Conservation (phyloP, 1,140 invertebrate species). For the Megathymus violae region DNA sequence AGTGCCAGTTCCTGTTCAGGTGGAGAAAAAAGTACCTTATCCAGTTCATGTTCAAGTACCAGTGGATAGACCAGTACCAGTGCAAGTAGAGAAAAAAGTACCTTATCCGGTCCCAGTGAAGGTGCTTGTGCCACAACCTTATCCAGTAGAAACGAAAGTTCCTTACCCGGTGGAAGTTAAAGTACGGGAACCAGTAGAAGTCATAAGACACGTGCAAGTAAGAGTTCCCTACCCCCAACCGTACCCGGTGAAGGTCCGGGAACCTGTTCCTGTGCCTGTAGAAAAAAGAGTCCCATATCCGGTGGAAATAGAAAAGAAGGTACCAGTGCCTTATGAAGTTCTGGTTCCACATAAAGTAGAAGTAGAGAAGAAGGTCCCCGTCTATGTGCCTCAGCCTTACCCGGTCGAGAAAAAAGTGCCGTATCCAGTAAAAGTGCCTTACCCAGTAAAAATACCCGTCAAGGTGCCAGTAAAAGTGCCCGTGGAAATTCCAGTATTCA, state of each 20-base stretch:
- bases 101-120: slow-evolving; percentile 81
- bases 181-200: slow-evolving; percentile 84
- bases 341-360: slow-evolving; percentile 76
- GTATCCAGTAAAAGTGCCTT: slow-evolving; percentile 84
- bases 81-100: slow-evolving; percentile 82
- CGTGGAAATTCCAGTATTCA: slow-evolving; percentile 63
- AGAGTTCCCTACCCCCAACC: slow-evolving; percentile 82
- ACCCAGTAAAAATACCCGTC: slow-evolving; percentile 81
- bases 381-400: slow-evolving; percentile 84
- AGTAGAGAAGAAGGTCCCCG: slow-evolving; percentile 86
- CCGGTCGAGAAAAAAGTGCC: slow-evolving; percentile 87
- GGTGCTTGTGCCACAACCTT: slow-evolving; percentile 83
- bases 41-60: slow-evolving; percentile 80
- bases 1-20: slow-evolving; percentile 77
- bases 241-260: slow-evolving; percentile 76
- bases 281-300: slow-evolving; percentile 84
- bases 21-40: slow-evolving; percentile 84
- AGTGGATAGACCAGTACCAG: slow-evolving; percentile 80
- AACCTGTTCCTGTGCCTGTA: slow-evolving; percentile 80
- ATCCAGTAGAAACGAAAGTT: slow-evolving; percentile 83
- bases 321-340: slow-evolving; percentile 77
- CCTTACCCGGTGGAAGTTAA: slow-evolving; percentile 85
- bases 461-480: slow-evolving; percentile 80
- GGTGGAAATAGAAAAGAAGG: slow-evolving; percentile 82
- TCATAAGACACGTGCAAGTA: slow-evolving; percentile 83